Percentiles rank a stretch among this genome's conserved stretches.
These are phyloP conservation scores for Syrphus vitripennis DNA, from an alignment of 2,888 invertebrate genomes.

Conservation along the genomic window DNA sequence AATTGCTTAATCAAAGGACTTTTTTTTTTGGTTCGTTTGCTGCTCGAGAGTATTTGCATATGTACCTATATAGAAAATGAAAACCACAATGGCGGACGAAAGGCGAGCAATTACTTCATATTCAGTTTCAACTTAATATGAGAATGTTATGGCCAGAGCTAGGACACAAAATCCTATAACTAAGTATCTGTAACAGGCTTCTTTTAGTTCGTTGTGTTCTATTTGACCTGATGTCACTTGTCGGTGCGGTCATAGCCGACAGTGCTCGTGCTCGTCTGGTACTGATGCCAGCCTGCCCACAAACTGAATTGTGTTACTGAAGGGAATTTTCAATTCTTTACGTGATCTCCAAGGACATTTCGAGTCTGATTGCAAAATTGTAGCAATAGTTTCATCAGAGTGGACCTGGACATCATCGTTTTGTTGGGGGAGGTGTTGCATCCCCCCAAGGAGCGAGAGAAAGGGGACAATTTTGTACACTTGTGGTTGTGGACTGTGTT, in stretches of 20 bases:
- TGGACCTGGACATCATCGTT: neutral
- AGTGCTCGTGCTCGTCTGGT: constrained; percentile 5
- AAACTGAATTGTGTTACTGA: constrained; percentile 54
- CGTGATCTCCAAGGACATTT: constrained; percentile 73
- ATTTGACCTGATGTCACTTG: constrained; percentile 62
- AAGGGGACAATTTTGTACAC: constrained; percentile 53
- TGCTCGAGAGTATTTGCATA: neutral
- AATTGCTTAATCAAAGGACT: constrained; percentile 66
- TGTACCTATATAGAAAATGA: constrained; percentile 45
- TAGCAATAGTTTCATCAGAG: constrained; percentile 49
- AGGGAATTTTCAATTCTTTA: constrained; percentile 74
- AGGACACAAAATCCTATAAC: constrained; percentile 52
- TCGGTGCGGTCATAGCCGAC: neutral
- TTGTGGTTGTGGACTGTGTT: constrained; percentile 43
- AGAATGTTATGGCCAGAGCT: constrained; percentile 35
- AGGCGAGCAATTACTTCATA: constrained; percentile 67
- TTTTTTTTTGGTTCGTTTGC: neutral
- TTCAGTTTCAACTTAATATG: constrained; percentile 43
- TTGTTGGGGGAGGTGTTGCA: too few relatives aligned
- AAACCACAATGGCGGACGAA: constrained; percentile 46
- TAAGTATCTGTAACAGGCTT: constrained; percentile 69
- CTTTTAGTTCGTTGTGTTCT: constrained; percentile 54
- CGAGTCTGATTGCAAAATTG: constrained; percentile 72
- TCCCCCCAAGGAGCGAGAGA: neutral
- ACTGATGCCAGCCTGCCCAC: constrained; percentile 57